These are phyloP conservation scores for Elephantulus edwardii DNA, from an alignment of 2,113 vertebrate species.

Conservation along the genomic window DNA sequence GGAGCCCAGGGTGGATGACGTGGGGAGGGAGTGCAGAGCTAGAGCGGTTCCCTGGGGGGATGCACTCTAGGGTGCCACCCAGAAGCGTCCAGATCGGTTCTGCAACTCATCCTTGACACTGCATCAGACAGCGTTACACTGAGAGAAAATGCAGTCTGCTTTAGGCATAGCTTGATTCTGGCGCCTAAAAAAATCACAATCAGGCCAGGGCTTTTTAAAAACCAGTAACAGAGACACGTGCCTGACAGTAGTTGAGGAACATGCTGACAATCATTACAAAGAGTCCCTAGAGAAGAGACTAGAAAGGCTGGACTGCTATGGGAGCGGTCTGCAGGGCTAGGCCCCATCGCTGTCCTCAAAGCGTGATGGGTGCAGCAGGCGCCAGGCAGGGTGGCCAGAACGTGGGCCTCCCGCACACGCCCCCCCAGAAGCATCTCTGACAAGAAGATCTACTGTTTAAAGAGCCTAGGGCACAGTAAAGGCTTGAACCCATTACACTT, in stretches of 20 bases:
- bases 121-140: too few species aligned
- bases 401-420: not conserved
- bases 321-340: not conserved
- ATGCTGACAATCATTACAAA: not conserved
- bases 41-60: not conserved
- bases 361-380: not conserved
- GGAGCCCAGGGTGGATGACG: not conserved
- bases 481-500: constrained; percentile 62
- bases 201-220: not conserved
- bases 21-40: not conserved
- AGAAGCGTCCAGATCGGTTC: not conserved
- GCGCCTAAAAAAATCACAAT: not conserved
- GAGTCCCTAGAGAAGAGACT: not conserved
- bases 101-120: not conserved
- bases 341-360: not conserved
- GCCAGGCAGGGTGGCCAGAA: not conserved
- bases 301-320: not conserved
- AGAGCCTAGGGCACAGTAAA: not conserved
- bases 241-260: not conserved
- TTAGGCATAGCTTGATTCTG: not conserved
- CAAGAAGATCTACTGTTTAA: constrained; percentile 42
- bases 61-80: not conserved
- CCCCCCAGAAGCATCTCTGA: constrained; percentile 5
- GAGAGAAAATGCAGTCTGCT: not conserved
- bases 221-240: not conserved